Percentiles rank a stretch among this genome's conserved stretches.
phyloP scores from a whole-genome alignment of 2,113 vertebrate genomes.

The Cryptomyrus ogoouensis region DNA sequence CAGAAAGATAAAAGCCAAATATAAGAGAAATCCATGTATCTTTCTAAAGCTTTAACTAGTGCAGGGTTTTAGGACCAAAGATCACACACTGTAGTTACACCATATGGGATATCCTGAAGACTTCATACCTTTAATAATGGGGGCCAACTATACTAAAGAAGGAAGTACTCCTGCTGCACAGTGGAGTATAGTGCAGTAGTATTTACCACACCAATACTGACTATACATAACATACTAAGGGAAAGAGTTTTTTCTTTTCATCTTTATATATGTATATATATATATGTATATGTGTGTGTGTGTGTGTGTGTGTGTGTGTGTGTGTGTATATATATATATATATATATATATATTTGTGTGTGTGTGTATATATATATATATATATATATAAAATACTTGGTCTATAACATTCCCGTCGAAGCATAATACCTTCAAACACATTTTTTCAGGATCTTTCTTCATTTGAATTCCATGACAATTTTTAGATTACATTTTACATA shows the following conservation, averaged over 20 bases:
- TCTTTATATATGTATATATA: too few relatives aligned
- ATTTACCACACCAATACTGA: neutral
- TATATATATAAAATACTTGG: too few relatives aligned
- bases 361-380: too few relatives aligned
- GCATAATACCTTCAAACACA: too few relatives aligned
- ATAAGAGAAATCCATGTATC: neutral
- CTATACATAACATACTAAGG: neutral
- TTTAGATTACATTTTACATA: neutral
- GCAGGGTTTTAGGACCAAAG: neutral
- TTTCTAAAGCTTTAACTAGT: neutral
- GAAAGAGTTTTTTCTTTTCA: neutral
- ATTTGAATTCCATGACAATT: neutral
- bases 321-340: too few relatives aligned
- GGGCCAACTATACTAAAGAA: neutral
- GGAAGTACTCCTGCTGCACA: neutral
- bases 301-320: too few relatives aligned
- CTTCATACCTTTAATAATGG: neutral
- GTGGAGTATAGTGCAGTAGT: neutral
- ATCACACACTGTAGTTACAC: neutral
- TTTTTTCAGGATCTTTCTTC: neutral
- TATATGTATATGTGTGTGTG: too few relatives aligned
- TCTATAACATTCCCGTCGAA: too few relatives aligned
- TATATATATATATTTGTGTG: too few relatives aligned
- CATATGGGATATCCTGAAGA: neutral
- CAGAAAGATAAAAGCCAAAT: neutral